Base-by-base conservation (phyloP, 2,888 invertebrate genomes). In the Adineta ricciae region DNA sequence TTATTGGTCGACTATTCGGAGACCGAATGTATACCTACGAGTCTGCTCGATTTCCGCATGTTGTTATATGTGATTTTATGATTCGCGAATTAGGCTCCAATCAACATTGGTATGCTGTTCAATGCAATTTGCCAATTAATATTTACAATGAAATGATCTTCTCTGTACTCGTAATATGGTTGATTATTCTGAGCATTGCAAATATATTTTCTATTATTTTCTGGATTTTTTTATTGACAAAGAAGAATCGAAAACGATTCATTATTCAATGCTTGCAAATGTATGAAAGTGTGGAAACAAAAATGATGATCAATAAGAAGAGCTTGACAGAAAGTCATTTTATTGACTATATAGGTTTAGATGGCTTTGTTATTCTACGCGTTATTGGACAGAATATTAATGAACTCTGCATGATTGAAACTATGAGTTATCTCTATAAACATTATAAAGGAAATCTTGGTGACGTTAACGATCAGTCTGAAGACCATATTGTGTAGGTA, bases 381-480 rank as follows among this genome's bases (percentile, higher is more conserved):
- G 38, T 86, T 14, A 78, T 86, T 41, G 86, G 49, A 32, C 56
- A 78, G 50, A 86, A 86, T 54, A 84, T 83, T 32, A 84, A 86
- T 49, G 84, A 86, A 64, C 83, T 86, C 5, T 41, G 84, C 7
- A 84, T 86, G 84, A 84, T 84, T 3, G 86, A 86, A 83, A 83
- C 84, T 38, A 84, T 86, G 84, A n/a, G n/a, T n/a, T n/a, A n/a
- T n/a, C n/a, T n/a, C n/a, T n/a, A n/a, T n/a, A n/a, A n/a, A n/a
- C n/a, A n/a, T n/a, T n/a, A n/a, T n/a, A n/a, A n/a, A n/a, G n/a
- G n/a, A n/a, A n/a, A n/a, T n/a, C n/a, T n/a, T n/a, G n/a, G n/a
- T n/a, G n/a, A n/a, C n/a, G n/a, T n/a, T n/a, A n/a, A n/a, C n/a
- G n/a, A n/a, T n/a, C n/a, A n/a, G n/a, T n/a, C n/a, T n/a, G n/a